These are phyloP conservation scores for Hapalemur alaotrensis DNA, from an alignment of 2,797 vertebrate genomes.

Conservation along the genomic window DNA sequence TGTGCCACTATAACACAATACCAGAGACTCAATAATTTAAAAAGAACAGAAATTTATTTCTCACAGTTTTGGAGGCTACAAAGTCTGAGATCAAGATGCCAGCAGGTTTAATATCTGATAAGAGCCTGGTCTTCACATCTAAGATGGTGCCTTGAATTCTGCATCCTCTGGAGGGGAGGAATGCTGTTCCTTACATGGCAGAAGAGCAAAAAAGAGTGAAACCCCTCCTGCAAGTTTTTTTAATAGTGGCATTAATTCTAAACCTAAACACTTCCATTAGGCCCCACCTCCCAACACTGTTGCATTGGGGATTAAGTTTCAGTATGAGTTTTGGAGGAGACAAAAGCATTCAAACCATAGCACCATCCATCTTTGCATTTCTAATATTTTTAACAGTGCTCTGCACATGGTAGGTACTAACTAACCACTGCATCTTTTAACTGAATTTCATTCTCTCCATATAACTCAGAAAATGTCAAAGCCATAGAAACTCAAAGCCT, in stretches of 20 bases:
- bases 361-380: neutral
- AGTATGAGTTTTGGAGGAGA: neutral
- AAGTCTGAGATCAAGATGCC: neutral
- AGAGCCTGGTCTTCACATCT: neutral
- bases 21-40: neutral
- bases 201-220: neutral
- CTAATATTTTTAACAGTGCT: neutral
- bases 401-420: neutral
- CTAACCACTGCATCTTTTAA: neutral
- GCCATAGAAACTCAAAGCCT: neutral
- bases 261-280: neutral
- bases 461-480: neutral
- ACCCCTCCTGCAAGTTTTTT: neutral
- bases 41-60: neutral
- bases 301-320: neutral
- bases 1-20: neutral
- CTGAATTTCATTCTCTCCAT: neutral
- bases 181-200: neutral
- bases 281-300: neutral
- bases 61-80: neutral
- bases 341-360: neutral
- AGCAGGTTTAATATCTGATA: neutral
- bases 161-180: neutral
- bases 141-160: neutral
- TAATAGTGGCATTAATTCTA: neutral